Evolutionary conservation across 2,797 vertebrate species (phyloP), one percentile per base, ranked within the genome.

Genomic region (Hipposideros larvatus): DNA sequence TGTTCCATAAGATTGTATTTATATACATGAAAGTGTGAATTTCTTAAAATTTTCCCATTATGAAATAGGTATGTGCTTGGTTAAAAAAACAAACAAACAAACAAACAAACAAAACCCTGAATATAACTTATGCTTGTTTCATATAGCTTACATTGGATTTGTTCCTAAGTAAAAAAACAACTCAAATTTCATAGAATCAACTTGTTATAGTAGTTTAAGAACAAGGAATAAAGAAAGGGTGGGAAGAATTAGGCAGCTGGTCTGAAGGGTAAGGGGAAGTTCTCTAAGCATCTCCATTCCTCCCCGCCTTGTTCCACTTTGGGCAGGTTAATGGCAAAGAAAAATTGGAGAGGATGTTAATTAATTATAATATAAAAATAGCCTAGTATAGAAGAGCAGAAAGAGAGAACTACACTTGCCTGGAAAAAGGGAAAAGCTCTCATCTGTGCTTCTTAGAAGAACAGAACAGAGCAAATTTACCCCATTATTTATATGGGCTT

Each of bases 1-100:
- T 66, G 41, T 34, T 34, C 46, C 37, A 87, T 59, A 70, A 82
- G 51, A 89, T 9, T 61, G 68, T 73, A 90, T 28, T 65, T 88
- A 92, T 59, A 28, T 41, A 73, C 9, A 59, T 11, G 70, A 87
- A 82, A 77, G 68, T 57, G 22, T 34, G 8, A 92, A 46, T 90
- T 88, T 86, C n/a, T 91, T 79, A 80, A 11, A 73, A 63, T 86
- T 95, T 87, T 85, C 37, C 19, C 19, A 91, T 93, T 37, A 73
- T 51, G 75, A 73, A 86, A 79, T 13, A 87, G 71, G 74, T 18
- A 82, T 9, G 41, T 92, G 48, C 21, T 71, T 70, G 24, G 53
- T 74, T 79, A 59, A 79, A 91, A 77, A 63, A 87, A 77, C 4
- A 51, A 51, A 51, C 41, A 63, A 37, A 37, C 37, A 37, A 37